phyloP scores from a whole-genome alignment of 1,140 invertebrate genomes.

The Zaprionus davidi region DNA sequence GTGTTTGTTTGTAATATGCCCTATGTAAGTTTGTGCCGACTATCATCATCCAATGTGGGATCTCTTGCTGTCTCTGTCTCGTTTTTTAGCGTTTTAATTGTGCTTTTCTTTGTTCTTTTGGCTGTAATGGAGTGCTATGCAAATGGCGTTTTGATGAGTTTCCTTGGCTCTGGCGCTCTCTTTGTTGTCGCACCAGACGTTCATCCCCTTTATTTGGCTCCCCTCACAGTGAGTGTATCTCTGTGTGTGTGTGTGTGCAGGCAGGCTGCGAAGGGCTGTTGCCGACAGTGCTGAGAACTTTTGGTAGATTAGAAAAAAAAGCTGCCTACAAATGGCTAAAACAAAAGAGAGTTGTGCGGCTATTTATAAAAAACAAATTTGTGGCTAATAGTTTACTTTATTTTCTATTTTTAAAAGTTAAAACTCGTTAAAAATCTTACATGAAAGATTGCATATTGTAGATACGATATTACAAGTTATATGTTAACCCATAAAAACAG shows the following conservation, averaged over 20 bases:
- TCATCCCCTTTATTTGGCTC: conserved; percentile 66
- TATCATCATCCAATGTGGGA: conserved; percentile 33
- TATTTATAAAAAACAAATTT: neutral
- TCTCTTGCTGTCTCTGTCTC: conserved; percentile 33
- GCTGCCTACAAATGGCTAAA: neutral
- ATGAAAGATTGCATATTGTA: too few relatives aligned
- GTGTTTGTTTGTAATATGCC: neutral
- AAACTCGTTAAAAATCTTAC: too few relatives aligned
- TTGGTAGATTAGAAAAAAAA: neutral
- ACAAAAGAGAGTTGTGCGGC: neutral
- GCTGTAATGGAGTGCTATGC: conserved; percentile 82
- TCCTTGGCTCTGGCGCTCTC: conserved; percentile 69
- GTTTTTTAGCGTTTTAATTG: conserved; percentile 73
- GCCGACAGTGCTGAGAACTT: conserved; percentile 4
- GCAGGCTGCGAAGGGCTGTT: conserved; percentile 64
- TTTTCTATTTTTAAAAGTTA: too few relatives aligned
- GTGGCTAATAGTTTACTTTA: too few relatives aligned
- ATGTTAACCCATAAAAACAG: too few relatives aligned
- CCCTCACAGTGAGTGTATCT: conserved; percentile 36
- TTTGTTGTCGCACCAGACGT: conserved; percentile 62
- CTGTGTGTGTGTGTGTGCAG: conserved; percentile 31
- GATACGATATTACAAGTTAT: too few relatives aligned
- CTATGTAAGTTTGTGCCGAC: conserved; percentile 11
- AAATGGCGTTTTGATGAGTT: conserved; percentile 83
- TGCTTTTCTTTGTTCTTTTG: conserved; percentile 79